Base-by-base conservation (phyloP, 2,113 vertebrate species). In the Lampris megalopsis region DNA sequence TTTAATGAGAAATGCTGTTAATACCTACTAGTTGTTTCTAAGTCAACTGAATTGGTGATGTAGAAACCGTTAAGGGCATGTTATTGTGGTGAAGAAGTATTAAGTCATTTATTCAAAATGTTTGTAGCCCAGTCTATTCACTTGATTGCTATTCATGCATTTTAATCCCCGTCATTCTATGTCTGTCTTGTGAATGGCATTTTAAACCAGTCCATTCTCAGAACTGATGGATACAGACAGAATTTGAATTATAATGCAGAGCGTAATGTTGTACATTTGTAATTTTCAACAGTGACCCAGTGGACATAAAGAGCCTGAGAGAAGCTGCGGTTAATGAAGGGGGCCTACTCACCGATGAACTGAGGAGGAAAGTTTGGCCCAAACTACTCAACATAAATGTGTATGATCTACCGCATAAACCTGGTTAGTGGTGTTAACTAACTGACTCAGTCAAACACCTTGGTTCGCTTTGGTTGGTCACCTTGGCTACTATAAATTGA, bases 271-370 rank as follows among this genome's bases (percentile, higher is more conserved):
- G 7, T 7, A 45, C 43, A 7, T 5, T 10, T 59, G 11, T 61
- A 5, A 9, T 38, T 7, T 76, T 93, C 82, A 81, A 73, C 79
- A 92, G 90, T 40, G 95, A 96, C 86, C 95, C 95, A 0, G 95
- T 96, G 71, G 94, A 96, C 65, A 92, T 96, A 54, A 92, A 93
- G 88, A 88, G 87, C 49, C 89, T 96, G 59, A 92, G 93, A 75
- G 86, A 9, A 53, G 91, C 93, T 1, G 94, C 95, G 3, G 73
- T 79, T 47, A 91, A 89, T n/a, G 92, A 92, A 40, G 95, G 95
- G n/a, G 95, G 95, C 9, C 90, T 96, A 6, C 89, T 96, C 41
- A 94, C 90, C 0, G 89, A 94, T 60, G 93, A 94, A 40, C 79
- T 93, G 53, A 92, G 92, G 41, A 91, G 89, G 81, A 94, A 92